Evolutionary conservation across 1,140 invertebrate species (phyloP), one percentile per base, ranked within the genome.

Genomic region (Macrotrachela quadricornifera): DNA sequence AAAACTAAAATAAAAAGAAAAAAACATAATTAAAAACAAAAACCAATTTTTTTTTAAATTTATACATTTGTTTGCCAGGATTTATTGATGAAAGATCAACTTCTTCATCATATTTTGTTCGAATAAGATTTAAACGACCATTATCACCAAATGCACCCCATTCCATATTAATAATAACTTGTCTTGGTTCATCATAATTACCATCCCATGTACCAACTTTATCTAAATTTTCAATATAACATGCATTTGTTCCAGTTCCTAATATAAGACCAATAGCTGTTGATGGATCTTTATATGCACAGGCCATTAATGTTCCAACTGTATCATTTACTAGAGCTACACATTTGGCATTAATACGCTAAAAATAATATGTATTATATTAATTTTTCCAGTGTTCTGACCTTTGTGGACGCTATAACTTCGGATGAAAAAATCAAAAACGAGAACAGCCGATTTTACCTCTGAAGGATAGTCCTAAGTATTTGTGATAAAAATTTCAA

Each of bases 241-340:
- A 96, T 1, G 90, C 88, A 71, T 97, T 97, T 56, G 81, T 85
- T 15, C 90, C 90, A 8, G 88, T 95, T 55, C 88, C 88, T 77
- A 57, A 48, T 57, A 60, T 50, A 15, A 55, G 53, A 37, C 54
- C 54, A 12, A 55, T 55, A 38, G 12, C 21, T 10, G 48, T 50
- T 15, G 50, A 46, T 17, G 42, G 54, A 37, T 55, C 48, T 18
- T 50, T 50, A 36, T 55, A 50, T 18, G 54, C 48, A n/a, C 41
- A 45, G 13, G 54, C 54, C 48, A 55, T 55, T 18, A 55, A 41
- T 13, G 54, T 55, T 9, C 54, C 54, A 37, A 55, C 54, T 36
- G 54, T 55, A 46, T 55, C 54, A 36, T 55, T 55, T 13, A 55
- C 54, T 18, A 55, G 40, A n/a, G 54, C 54, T 16, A 55, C 44